Evolutionary conservation across 2,888 invertebrate species (phyloP), one percentile per base, ranked within the genome.

Genomic region (Chironomus tentans): DNA sequence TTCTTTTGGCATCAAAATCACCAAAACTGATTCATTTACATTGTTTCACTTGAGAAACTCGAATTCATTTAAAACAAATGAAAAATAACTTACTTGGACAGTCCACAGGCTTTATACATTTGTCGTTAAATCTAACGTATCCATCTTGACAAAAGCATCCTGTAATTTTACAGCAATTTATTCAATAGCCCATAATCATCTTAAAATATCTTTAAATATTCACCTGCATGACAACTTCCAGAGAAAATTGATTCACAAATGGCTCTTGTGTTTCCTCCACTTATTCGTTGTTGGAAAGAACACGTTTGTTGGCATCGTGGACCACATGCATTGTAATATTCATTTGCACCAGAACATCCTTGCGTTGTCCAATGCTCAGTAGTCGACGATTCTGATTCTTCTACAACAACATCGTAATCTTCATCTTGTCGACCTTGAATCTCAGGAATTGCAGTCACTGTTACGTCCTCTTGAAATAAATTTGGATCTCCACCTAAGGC

Each of bases 271-370:
- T 13, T 46, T 18, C 71, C 10, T 18, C 12, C 61, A 12, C 38
- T 50, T 18, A 18, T 15, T 62, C 15, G 24, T 10, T 28, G 73
- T 47, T 73, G 73, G 28, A 73, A 62, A 4, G 28, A 28, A 28
- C 73, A 73, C 6, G 62, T 73, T 38, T 73, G 73, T n/a, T 62
- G 22, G 46, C 73, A 73, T 62, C 73, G n/a, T 21, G 73, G 73
- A 46, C 73, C 73, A 56, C 73, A 73, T 38, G 13, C 38, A 28
- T 46, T 15, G 28, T 24, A 73, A 24, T 62, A 24, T 38, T 50
- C 38, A 24, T 62, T 24, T 56, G 22, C n/a, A 10, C 46, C 15
- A 13, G 65, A n/a, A 65, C 73, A 73, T 15, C 50, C 46, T 73
- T 73, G 65, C 21, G n/a, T 24, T 13, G 38, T 46, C 38, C 46